Conservation (phyloP, 2,797 vertebrate genomes). For the Schizothorax lantsangensis region DNA sequence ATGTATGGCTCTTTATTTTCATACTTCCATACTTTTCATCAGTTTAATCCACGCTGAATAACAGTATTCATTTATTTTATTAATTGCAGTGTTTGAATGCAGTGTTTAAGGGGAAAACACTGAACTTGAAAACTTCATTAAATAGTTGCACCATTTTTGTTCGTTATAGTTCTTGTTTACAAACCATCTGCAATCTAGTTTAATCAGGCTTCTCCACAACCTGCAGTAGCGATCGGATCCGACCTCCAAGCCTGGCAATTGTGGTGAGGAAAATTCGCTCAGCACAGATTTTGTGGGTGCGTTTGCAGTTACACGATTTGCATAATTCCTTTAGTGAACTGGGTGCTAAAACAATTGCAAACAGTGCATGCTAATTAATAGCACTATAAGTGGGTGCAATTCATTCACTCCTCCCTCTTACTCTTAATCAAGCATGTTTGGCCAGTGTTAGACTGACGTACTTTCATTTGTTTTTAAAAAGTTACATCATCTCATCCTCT, state of each 20-base stretch:
- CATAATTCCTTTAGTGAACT: constrained; percentile 35
- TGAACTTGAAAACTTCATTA: not conserved
- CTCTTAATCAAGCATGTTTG: not conserved
- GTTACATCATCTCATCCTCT: constrained; percentile 13
- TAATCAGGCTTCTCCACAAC: not conserved
- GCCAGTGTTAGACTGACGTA: not conserved
- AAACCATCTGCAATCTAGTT: not conserved
- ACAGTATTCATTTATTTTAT: not conserved
- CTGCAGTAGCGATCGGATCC: not conserved
- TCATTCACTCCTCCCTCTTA: not conserved
- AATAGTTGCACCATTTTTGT: not conserved
- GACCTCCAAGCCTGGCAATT: not conserved
- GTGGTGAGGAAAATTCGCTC: not conserved
- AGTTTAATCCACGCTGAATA: not conserved
- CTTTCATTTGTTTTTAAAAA: constrained; percentile 24
- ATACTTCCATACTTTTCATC: no score
- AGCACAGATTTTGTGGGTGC: constrained; percentile 1
- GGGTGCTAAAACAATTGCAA: constrained; percentile 6
- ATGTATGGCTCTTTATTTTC: no score
- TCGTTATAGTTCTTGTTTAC: not conserved
- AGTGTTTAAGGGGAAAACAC: not conserved
- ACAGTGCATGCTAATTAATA: not conserved
- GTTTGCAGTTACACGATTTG: not conserved
- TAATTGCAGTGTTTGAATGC: not conserved
- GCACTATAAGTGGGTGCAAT: not conserved